A percentile compares a stretch with the other conserved stretches of the same genome.
Evolutionary conservation across 2,113 vertebrate genomes (phyloP).

Genomic region (Meriones unguiculatus): DNA sequence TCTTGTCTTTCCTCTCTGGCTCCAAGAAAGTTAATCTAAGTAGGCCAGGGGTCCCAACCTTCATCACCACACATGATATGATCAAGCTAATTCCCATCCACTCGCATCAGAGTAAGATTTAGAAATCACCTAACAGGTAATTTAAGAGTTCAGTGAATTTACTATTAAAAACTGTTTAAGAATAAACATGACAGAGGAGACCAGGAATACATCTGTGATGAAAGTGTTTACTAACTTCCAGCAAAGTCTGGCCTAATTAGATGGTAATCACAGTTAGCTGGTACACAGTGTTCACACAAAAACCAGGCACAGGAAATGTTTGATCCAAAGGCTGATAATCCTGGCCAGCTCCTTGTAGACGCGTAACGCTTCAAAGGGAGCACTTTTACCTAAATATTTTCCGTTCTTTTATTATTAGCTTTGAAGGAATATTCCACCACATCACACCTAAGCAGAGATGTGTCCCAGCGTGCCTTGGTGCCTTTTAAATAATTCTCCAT

Average conservation of each 20-base stretch:
- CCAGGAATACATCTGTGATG: constrained; percentile 18
- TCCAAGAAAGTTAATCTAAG: constrained; percentile 3
- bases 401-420: constrained; percentile 19
- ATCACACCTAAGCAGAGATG: constrained; percentile 42
- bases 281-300: constrained; percentile 24
- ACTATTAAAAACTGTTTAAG: constrained; percentile 44
- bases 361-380: constrained; percentile 32
- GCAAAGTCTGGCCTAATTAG: constrained; percentile 68
- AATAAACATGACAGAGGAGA: constrained; percentile 52
- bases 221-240: constrained; percentile 67
- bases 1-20: neutral
- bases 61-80: no score
- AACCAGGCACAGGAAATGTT: constrained; percentile 16
- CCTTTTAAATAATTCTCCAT: constrained; percentile 72
- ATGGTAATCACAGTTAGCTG: constrained; percentile 51
- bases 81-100: neutral
- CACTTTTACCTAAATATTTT: constrained; percentile 59
- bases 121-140: constrained; percentile 45
- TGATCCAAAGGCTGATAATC: constrained; percentile 52
- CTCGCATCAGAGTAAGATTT: neutral
- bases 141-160: constrained; percentile 43
- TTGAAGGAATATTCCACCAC: constrained; percentile 35
- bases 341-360: constrained; percentile 2
- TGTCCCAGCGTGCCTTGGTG: constrained; percentile 13
- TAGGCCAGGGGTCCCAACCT: neutral